Evolutionary conservation across 2,888 invertebrate species (phyloP).

Genomic region (Hedya salicella): DNA sequence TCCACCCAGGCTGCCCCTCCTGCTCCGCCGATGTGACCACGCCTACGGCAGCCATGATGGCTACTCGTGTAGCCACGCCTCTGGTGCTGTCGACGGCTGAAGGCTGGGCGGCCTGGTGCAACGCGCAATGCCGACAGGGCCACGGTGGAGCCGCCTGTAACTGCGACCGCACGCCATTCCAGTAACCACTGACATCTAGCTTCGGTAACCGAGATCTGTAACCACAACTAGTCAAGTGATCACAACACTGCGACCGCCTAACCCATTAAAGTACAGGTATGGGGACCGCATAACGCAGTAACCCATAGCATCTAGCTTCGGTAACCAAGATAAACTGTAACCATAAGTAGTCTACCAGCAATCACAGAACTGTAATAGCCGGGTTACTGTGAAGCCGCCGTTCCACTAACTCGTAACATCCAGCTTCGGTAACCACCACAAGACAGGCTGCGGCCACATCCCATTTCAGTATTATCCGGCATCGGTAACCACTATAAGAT

Average conservation of each 20-base stretch:
- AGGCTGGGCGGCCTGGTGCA: conserved; percentile 88
- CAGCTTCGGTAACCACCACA: too few relatives aligned
- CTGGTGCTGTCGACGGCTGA: conserved; percentile 62
- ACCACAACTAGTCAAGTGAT: too few relatives aligned
- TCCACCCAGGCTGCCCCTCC: conserved; percentile 74
- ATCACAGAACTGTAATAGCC: too few relatives aligned
- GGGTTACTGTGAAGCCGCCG: too few relatives aligned
- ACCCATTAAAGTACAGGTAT: not conserved
- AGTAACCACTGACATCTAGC: conserved; percentile 51
- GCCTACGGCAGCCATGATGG: conserved; percentile 37
- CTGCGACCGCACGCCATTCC: conserved; percentile 88
- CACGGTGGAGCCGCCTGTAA: conserved; percentile 91
- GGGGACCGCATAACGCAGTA: too few relatives aligned
- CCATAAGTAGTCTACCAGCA: too few relatives aligned
- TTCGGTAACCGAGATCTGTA: not conserved
- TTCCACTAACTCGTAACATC: not conserved
- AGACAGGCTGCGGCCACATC: too few relatives aligned
- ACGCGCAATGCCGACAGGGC: conserved; percentile 86
- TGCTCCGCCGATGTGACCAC: conserved; percentile 54
- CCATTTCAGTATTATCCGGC: too few relatives aligned
- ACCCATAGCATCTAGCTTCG: too few relatives aligned
- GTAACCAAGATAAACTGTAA: too few relatives aligned
- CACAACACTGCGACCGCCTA: not conserved
- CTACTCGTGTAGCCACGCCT: conserved; percentile 40
- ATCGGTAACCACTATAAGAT: too few relatives aligned